A percentile compares a stretch with the other conserved stretches of the same genome.
Evolutionary conservation across 2,113 vertebrate genomes (phyloP).

Genomic region (Ageneiosus marmoratus): DNA sequence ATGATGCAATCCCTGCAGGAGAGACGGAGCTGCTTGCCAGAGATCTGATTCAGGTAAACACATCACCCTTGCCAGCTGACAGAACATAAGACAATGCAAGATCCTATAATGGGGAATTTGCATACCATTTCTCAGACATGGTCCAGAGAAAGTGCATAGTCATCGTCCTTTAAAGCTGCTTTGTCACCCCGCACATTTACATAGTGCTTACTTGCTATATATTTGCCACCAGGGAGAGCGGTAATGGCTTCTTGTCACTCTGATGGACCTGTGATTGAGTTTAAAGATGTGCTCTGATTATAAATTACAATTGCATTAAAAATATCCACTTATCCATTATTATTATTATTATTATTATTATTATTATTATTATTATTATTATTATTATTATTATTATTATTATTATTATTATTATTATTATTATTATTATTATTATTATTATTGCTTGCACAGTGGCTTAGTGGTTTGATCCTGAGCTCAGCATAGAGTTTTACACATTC

Average conservation of each 20-base stretch:
- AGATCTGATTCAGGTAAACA: conserved; percentile 92
- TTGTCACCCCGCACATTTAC: conserved; percentile 26
- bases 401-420: background rate
- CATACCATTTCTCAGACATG: background rate
- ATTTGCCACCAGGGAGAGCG: background rate
- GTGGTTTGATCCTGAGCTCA: background rate
- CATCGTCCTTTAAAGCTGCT: background rate
- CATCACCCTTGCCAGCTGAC: background rate
- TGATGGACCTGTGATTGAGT: background rate
- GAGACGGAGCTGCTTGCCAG: conserved; percentile 90
- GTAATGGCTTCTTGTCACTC: background rate
- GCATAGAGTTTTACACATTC: background rate
- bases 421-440: background rate
- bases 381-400: background rate
- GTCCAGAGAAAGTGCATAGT: conserved; percentile 1
- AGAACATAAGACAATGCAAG: background rate
- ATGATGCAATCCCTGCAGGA: conserved; percentile 83
- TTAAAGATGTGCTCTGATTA: background rate
- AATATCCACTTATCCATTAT: too few relatives aligned
- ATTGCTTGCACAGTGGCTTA: background rate
- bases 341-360: background rate
- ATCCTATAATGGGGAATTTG: background rate
- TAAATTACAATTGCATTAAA: background rate
- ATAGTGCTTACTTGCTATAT: conserved; percentile 27
- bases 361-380: background rate